Evolutionary conservation across 2,888 invertebrate species (phyloP).

Genomic region (Allolobophora icterica): DNA sequence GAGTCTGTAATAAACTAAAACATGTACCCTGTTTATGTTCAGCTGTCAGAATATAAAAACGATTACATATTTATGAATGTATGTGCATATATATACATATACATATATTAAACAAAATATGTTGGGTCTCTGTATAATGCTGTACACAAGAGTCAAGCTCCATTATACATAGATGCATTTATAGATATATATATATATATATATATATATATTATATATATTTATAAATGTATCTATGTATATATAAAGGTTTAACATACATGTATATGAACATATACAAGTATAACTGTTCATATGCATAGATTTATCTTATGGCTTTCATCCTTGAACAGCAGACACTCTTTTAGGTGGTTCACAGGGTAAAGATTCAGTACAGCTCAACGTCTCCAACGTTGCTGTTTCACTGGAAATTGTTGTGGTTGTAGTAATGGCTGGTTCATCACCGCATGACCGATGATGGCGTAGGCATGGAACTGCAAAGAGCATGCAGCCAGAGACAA

Average conservation of each 20-base stretch:
- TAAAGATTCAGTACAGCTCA: not conserved
- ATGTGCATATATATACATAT: not conserved
- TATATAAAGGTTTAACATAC: not conserved
- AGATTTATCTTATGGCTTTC: not conserved
- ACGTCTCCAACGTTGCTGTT: not conserved
- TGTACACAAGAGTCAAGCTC: too few species aligned
- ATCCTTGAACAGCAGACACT: not conserved
- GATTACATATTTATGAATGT: not conserved
- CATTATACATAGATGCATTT: not conserved
- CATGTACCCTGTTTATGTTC: not conserved
- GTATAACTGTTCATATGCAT: not conserved
- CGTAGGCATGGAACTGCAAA: slow-evolving; percentile 46
- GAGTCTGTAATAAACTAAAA: not conserved
- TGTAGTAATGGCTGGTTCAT: not conserved
- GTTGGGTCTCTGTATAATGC: not conserved
- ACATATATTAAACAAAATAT: not conserved
- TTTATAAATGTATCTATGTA: not conserved
- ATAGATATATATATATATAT: not conserved
- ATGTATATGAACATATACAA: not conserved
- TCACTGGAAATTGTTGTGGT: not conserved
- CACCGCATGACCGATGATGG: not conserved
- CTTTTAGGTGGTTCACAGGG: not conserved
- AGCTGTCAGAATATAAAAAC: not conserved
- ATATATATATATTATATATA: not conserved
- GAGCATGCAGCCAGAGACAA: slow-evolving; percentile 48